Conservation (phyloP, 2,113 vertebrate genomes). For the Thunnus thynnus region DNA sequence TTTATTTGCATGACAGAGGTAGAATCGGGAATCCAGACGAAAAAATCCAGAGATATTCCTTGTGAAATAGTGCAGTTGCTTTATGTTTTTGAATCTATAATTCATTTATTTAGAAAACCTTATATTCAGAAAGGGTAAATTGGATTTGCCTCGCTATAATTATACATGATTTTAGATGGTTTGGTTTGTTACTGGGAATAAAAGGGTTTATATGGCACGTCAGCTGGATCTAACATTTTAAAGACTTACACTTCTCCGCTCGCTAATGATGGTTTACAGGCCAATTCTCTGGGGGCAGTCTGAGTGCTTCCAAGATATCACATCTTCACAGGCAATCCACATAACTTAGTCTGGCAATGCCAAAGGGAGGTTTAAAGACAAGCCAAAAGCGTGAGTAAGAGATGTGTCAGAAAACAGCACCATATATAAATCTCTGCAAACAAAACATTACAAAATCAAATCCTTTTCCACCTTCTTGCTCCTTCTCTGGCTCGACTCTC, state of each 20-base stretch:
- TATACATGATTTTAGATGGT: conserved; percentile 80
- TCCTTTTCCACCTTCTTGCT: conserved; percentile 48
- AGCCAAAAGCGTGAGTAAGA: conserved; percentile 73
- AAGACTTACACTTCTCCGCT: conserved; percentile 78
- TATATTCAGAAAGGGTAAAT: conserved; percentile 71
- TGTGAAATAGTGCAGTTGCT: conserved; percentile 38
- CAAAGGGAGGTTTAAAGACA: conserved; percentile 77
- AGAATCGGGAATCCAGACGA: conserved; percentile 12
- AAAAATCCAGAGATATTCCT: conserved; percentile 15
- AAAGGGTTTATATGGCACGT: conserved; percentile 75
- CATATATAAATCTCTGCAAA: conserved; percentile 71
- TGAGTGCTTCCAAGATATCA: conserved; percentile 79
- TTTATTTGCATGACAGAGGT: conserved; percentile 10
- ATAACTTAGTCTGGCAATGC: conserved; percentile 81
- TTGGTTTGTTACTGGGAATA: conserved; percentile 82
- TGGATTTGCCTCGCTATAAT: conserved; percentile 79
- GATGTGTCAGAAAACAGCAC: conserved; percentile 72
- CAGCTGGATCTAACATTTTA: conserved; percentile 80
- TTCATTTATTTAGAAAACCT: conserved; percentile 74
- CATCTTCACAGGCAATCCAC: conserved; percentile 79
- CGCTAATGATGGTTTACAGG: conserved; percentile 84
- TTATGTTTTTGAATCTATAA: conserved; percentile 72
- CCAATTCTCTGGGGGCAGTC: conserved; percentile 81
- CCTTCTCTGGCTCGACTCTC: conserved; percentile 28
- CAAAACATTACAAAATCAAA: conserved; percentile 63